Base-by-base conservation (phyloP, 2,113 vertebrate species). In the Rynchops niger region DNA sequence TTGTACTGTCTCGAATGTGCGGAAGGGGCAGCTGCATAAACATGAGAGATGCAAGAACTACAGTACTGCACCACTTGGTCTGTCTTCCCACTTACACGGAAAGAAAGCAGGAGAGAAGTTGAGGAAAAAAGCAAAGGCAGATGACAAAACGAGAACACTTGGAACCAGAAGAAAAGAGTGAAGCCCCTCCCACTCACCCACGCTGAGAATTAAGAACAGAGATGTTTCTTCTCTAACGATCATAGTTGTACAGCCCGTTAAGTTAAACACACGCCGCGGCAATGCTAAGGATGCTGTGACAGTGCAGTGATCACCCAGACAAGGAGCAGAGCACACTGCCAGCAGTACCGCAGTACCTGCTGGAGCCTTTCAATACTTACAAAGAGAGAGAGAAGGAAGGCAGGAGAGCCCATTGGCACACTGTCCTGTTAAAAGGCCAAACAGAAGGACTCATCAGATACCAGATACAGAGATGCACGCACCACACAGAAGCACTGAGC, bases 311-410 rank as follows among this genome's bases (percentile, higher is more conserved):
- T 78, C 86, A 95, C 94, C 93, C 94, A 97, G 94, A 89, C 86
- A 97, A 96, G 90, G 82, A 95, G 82, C 95, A 96, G 96, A 97
- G 94, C 82, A 88, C 72, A 18, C 52, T 82, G 95, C 91, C 93
- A 96, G 94, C 93, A 95, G 56, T 82, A 94, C 82, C 82, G 90
- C 95, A 83, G 97, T 95, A 97, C 59, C 94, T 97, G 94, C 95
- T 97, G 97, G 74, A 97, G 95, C 97, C 96, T 98, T 98, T 98
- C 98, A 99, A 99, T 99, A 99, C 99, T 99, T 99, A 99, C 99
- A 99, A 99, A 99, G 97, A 99, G 99, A 99, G 99, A 99, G 99
- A 99, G 99, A 99, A 99, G 99, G 98, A 99, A 99, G 99, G 99
- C 99, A 99, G 99, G 99, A 99, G 99, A 99, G 98, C 99, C 99